Base-by-base conservation (phyloP, 1,140 invertebrate genomes). In the Drosophila guanche region DNA sequence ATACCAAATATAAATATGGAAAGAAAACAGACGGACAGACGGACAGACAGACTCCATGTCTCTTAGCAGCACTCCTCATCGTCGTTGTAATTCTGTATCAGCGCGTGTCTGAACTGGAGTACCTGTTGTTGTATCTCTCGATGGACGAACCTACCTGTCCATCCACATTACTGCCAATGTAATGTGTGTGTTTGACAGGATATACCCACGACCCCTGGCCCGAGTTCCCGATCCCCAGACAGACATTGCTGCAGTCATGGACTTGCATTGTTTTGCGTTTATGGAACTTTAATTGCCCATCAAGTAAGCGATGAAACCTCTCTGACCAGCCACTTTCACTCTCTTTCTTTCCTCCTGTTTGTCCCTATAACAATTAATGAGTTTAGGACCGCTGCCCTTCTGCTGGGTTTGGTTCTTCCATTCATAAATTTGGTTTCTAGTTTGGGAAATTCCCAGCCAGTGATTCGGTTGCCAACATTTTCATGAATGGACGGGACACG, bases 181-280 rank as follows among this genome's bases (percentile, higher is more conserved):
- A 81, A 85, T 86, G 65, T 86, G 65, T 86, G 68, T 85, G 73
- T 86, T 86, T 86, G 75, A 81, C 81, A 85, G 81, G 33, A 37
- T 37, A 37, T 37, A 37, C 33, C 33, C 33, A 37, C 33, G 57
- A 77, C 63, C 40, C 41, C 47, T 54, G 33, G 37, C 12, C 29
- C 29, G n/a, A 16, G 3, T 10, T 20, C 40, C 27, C 45, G n/a
- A 45, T 23, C 7, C 7, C 27, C 53, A 43, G 57, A 41, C 33
- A 42, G 27, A 40, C 50, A 2, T 10, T 37, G 33, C 56, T 37
- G 33, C 56, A 65, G 55, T 57, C 68, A 37, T 51, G 16, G 50
- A 51, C 61, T 78, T 77, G 58, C 62, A 70, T 77, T 79, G 66
- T 37, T 37, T 4, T 12, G 33, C 10, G 10, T 37, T 12, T 37